Base-by-base conservation (phyloP, 2,888 invertebrate genomes). In the Drosophila testacea region DNA sequence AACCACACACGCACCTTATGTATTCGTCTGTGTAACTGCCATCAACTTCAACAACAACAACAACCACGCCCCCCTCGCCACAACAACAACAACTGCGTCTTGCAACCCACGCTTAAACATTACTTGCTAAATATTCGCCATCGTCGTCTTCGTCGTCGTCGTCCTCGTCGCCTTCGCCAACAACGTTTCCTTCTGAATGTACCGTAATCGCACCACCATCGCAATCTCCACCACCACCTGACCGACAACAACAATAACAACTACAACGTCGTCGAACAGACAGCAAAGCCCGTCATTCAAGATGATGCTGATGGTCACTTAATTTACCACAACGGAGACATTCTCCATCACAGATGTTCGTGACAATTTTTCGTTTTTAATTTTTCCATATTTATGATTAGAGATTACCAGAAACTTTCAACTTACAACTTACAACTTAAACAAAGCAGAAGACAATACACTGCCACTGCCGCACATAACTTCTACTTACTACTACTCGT, bases 231-330 rank as follows among this genome's bases (percentile, higher is more conserved):
- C 62, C 59, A 60, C 64, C 66, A 72, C 57, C 70, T 59, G 5
- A 30, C 51, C 73, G 42, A 41, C 79, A 16, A 42, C 75, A 32
- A 42, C 69, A 41, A 51, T 66, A 36, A 48, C 83, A 69, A 75
- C 73, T 38, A 56, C 76, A 65, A 73, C 67, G 46, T 55, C 55
- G 74, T 55, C 51, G 54, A 51, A 91, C 90, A 92, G 92, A 92
- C 92, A 91, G 92, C 92, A 91, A 91, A 93, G 91, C 97, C 98
- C 94, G 96, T 97, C 94, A 96, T 99, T 94, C 97, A 98, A 95
- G 98, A 99, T 95, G 99, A 99, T 95, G 97, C 97, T 94, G 99
- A 99, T 94, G 99, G 99, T 94, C 99, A 99, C 94, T 98, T 99
- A 95, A 96, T 99, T 94, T 99, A 99, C 96, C 97, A 97, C 95